phyloP scores from a whole-genome alignment of 2,113 vertebrate genomes.

The Leucoraja erinaceus region DNA sequence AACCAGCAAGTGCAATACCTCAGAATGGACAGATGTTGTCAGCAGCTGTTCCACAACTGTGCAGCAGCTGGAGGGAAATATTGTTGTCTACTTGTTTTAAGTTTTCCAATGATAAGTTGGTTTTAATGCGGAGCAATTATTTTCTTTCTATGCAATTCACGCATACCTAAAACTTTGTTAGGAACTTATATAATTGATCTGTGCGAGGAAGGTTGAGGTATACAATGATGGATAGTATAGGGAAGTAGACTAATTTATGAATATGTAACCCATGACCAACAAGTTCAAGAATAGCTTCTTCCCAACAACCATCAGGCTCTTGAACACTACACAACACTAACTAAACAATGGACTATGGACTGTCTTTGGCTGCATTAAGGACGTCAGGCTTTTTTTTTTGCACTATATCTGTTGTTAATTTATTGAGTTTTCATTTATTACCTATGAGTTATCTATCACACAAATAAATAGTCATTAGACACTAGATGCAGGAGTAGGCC shows the following conservation, averaged over 20 bases:
- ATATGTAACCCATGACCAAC: too few species aligned
- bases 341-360: too few species aligned
- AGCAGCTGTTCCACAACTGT: neutral
- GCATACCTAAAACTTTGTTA: neutral
- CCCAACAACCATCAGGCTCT: too few species aligned
- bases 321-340: too few species aligned
- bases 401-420: too few species aligned
- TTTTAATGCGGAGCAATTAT: neutral
- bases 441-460: neutral
- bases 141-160: neutral
- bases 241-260: neutral
- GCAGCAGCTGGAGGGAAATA: neutral
- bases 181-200: neutral
- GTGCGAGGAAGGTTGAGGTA: neutral
- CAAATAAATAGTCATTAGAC: neutral
- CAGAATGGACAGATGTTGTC: slow-evolving; percentile 6
- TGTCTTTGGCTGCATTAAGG: too few species aligned
- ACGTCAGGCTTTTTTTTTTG: too few species aligned
- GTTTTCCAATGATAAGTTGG: neutral
- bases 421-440: too few species aligned
- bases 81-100: neutral
- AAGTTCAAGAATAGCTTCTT: too few species aligned
- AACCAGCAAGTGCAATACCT: neutral
- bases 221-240: neutral
- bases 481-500: too few species aligned